A percentile compares a stretch with the other conserved stretches of the same genome.
These are phyloP conservation scores for Nesogale talazaci DNA, from an alignment of 2,113 vertebrate genomes.

Conservation along the genomic window DNA sequence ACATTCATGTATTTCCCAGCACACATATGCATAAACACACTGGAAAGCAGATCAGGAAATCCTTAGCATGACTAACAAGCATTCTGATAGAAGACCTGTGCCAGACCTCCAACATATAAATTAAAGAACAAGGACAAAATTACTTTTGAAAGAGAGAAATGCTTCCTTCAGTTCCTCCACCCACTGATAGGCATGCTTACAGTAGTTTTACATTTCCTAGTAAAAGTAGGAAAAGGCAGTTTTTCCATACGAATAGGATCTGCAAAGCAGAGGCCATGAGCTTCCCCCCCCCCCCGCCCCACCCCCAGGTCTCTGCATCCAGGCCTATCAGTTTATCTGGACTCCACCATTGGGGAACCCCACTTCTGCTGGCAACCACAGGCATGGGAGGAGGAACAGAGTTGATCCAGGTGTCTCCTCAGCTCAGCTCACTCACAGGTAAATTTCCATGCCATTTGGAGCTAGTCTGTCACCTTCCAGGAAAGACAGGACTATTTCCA, in stretches of 20 bases:
- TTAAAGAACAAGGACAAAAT: not conserved
- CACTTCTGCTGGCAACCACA: not conserved
- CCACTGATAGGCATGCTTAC: not conserved
- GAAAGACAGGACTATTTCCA: not conserved
- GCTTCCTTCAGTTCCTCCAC: conserved; percentile 1
- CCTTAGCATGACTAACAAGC: not conserved
- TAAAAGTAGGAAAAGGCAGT: not conserved
- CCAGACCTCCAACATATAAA: too few species aligned
- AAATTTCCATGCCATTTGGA: not conserved
- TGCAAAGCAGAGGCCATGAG: not conserved
- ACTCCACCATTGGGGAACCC: not conserved
- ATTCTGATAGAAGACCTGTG: not conserved
- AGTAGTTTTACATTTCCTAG: not conserved
- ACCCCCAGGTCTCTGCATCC: too few species aligned
- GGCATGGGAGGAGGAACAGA: not conserved
- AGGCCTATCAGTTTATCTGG: not conserved
- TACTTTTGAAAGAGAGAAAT: not conserved
- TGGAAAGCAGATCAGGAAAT: not conserved
- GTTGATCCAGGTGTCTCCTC: not conserved
- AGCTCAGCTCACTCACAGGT: not conserved
- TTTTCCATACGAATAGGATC: not conserved
- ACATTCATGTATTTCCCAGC: not conserved
- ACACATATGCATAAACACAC: not conserved
- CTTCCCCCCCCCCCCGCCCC: too few species aligned
- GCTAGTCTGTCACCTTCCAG: not conserved